phyloP scores from a whole-genome alignment of 2,888 invertebrate genomes.

The Drosophila neonasuta region DNA sequence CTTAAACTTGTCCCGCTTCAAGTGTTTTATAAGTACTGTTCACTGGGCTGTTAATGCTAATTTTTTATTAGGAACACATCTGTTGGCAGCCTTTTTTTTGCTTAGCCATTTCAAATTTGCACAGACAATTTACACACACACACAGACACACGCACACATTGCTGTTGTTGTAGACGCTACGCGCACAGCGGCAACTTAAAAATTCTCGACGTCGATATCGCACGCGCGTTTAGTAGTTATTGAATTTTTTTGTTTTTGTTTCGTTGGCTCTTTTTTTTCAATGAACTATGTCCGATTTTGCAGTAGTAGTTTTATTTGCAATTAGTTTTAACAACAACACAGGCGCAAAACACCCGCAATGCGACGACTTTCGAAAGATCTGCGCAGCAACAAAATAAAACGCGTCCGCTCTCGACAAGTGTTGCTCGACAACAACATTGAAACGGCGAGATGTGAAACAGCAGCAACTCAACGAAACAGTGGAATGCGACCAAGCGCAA shows the following conservation, averaged over 20 bases:
- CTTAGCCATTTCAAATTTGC: constrained; percentile 44
- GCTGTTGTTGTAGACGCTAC: neutral
- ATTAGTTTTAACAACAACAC: constrained; percentile 33
- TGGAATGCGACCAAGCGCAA: constrained; percentile 19
- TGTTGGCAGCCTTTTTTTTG: constrained; percentile 38
- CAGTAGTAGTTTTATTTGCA: constrained; percentile 51
- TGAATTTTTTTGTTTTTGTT: constrained; percentile 31
- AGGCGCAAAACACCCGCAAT: constrained; percentile 41
- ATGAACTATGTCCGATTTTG: constrained; percentile 36
- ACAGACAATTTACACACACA: constrained; percentile 8
- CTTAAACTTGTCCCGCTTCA: constrained; percentile 40
- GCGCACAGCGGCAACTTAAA: constrained; percentile 35
- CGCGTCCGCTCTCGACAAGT: constrained; percentile 40
- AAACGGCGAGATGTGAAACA: constrained; percentile 27
- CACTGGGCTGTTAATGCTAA: constrained; percentile 51
- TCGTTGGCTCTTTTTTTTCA: constrained; percentile 13
- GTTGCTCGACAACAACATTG: constrained; percentile 47
- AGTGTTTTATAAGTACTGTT: constrained; percentile 45
- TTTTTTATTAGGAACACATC: constrained; percentile 41
- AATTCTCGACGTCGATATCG: constrained; percentile 36
- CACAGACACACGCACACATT: constrained; percentile 7
- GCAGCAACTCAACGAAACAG: constrained; percentile 26
- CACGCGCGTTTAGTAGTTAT: constrained; percentile 28
- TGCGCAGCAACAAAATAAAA: constrained; percentile 31
- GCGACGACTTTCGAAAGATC: constrained; percentile 30